Evolutionary conservation across 1,140 invertebrate species (phyloP).

Genomic region (Oryctes rhinoceros): DNA sequence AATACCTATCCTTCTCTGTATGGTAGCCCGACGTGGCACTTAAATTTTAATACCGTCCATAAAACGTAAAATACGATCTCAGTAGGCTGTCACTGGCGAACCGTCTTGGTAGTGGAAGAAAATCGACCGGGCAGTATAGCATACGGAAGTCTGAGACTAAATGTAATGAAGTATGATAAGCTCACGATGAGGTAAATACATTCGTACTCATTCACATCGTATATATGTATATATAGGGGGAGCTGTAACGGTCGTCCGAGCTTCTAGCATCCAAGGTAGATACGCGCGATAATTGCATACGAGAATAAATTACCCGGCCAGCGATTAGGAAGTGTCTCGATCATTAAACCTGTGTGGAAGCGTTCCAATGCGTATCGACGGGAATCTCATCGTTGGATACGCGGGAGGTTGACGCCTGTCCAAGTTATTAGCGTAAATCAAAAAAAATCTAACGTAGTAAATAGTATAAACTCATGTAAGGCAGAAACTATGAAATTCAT

Average conservation of each 20-base stretch:
- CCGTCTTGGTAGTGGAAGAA: background rate
- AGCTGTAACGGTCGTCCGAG: background rate
- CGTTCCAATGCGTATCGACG: too few relatives aligned
- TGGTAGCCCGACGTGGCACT: background rate
- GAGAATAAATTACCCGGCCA: too few relatives aligned
- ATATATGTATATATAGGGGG: background rate
- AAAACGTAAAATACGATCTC: conserved; percentile 15
- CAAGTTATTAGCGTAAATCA: too few relatives aligned
- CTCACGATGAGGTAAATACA: background rate
- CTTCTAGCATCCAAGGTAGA: background rate
- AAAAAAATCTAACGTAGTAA: too few relatives aligned
- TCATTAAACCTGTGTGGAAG: too few relatives aligned
- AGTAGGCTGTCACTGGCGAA: background rate
- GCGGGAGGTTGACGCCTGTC: too few relatives aligned
- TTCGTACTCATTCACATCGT: background rate
- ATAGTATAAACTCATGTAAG: too few relatives aligned
- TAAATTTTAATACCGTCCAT: background rate
- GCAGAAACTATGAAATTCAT: too few relatives aligned
- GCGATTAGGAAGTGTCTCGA: too few relatives aligned
- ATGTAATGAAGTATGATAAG: background rate
- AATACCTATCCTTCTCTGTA: background rate
- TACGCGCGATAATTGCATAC: too few relatives aligned
- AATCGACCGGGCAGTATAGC: background rate
- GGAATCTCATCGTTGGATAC: too few relatives aligned
- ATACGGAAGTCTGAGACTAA: background rate